Percentiles rank a stretch among this genome's conserved stretches.
Conservation (phyloP, 2,888 invertebrate species). For the Hanleya hanleyi region DNA sequence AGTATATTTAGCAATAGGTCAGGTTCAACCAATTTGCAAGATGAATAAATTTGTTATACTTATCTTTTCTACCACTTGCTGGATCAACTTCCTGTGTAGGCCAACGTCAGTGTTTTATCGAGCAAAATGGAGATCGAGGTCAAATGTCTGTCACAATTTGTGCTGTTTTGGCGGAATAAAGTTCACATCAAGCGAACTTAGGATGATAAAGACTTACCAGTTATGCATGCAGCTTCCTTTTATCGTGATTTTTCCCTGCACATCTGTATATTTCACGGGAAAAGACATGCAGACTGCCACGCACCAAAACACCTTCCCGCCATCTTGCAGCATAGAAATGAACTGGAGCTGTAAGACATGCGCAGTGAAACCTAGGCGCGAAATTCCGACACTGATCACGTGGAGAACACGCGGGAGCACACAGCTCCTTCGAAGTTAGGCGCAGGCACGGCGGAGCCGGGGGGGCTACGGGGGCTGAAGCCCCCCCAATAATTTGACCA, state of each 20-base stretch:
- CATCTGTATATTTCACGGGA: not conserved
- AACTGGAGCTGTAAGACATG: not conserved
- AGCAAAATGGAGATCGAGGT: too few relatives aligned
- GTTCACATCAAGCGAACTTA: not conserved
- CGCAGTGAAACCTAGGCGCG: not conserved
- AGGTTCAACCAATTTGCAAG: not conserved
- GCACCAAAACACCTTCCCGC: slow-evolving; percentile 8
- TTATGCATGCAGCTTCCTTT: not conserved
- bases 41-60: slow-evolving; percentile 6
- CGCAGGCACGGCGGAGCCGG: too few relatives aligned
- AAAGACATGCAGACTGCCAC: slow-evolving; percentile 5
- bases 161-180: not conserved
- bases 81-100: slow-evolving; percentile 10
- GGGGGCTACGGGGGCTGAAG: too few relatives aligned
- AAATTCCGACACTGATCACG: too few relatives aligned
- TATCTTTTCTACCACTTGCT: slow-evolving; percentile 8
- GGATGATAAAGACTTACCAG: not conserved
- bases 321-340: slow-evolving; percentile 1
- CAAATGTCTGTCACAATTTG: not conserved
- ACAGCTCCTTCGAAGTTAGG: too few relatives aligned
- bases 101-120: too few relatives aligned
- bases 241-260: not conserved
- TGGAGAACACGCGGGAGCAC: too few relatives aligned
- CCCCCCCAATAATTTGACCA: too few relatives aligned
- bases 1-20: too few relatives aligned